A percentile compares a stretch with the other conserved stretches of the same genome.
Conservation (phyloP, 2,888 invertebrate genomes). For the Arctia plantaginis region DNA sequence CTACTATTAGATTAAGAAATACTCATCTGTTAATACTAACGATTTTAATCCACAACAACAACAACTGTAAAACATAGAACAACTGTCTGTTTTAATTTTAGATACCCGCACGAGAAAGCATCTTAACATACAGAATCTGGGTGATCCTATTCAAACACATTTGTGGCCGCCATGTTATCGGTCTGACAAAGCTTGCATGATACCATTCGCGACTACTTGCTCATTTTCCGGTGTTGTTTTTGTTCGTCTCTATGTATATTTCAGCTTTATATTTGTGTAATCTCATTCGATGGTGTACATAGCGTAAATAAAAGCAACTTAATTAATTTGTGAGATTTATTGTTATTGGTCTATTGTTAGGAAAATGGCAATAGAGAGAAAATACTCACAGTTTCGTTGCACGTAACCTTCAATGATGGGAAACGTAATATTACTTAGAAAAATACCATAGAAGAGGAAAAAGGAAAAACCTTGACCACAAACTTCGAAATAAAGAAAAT, state of each 20-base stretch:
- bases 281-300: neutral
- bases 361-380: slow-evolving; percentile 4
- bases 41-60: no score
- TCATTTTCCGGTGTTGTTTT: neutral
- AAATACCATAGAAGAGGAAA: neutral
- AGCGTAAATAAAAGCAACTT: slow-evolving; percentile 1
- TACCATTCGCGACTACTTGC: neutral
- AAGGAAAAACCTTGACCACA: neutral
- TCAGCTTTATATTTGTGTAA: neutral
- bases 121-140: neutral
- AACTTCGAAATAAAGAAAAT: neutral
- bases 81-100: no score
- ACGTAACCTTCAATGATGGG: neutral
- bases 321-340: slow-evolving; percentile 2
- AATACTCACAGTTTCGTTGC: slow-evolving; percentile 10
- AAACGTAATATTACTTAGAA: neutral
- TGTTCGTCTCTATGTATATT: neutral
- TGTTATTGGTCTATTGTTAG: slow-evolving; percentile 4
- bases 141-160: neutral
- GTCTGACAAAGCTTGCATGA: neutral
- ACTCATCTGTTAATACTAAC: no score
- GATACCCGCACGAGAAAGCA: neutral
- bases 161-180: neutral
- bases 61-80: no score
- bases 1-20: no score